A percentile compares a stretch with the other conserved stretches of the same genome.
phyloP scores from a whole-genome alignment of 2,888 invertebrate species.

The Pemphredon lugubris region DNA sequence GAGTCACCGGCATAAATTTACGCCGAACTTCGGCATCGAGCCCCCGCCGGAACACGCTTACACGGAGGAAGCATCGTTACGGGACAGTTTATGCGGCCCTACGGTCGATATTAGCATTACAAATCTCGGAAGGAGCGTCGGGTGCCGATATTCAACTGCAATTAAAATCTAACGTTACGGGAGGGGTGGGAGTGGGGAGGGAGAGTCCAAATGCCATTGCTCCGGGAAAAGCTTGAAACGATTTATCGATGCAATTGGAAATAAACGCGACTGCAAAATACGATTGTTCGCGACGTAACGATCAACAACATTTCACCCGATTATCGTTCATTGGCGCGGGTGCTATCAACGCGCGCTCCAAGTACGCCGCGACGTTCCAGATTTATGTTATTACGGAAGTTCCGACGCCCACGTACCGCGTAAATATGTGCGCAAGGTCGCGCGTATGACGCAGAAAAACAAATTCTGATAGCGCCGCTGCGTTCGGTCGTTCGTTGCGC shows the following conservation, averaged over 20 bases:
- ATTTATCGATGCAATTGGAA: too few relatives aligned
- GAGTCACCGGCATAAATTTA: constrained; percentile 7
- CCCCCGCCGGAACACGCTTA: constrained; percentile 26
- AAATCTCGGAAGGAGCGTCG: constrained; percentile 20
- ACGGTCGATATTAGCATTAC: constrained; percentile 53
- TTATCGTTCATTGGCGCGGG: neutral
- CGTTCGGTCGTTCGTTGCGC: constrained; percentile 12
- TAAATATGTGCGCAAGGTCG: constrained; percentile 33
- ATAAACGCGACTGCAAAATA: too few relatives aligned
- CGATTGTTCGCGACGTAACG: too few relatives aligned
- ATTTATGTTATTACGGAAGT: constrained; percentile 21
- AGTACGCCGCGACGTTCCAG: neutral
- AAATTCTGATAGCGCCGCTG: constrained; percentile 28
- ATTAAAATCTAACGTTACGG: neutral
- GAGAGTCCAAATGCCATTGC: too few relatives aligned
- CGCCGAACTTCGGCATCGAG: neutral
- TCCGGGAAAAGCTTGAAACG: too few relatives aligned
- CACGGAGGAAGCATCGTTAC: constrained; percentile 31
- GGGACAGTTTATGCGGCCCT: constrained; percentile 9
- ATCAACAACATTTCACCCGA: neutral
- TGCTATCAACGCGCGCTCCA: neutral
- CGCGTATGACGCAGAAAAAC: constrained; percentile 50
- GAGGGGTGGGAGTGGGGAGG: too few relatives aligned
- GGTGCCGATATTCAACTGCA: neutral
- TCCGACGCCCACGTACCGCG: neutral